Conservation (phyloP, 1,140 invertebrate genomes). For the Sycobia sp. region DNA sequence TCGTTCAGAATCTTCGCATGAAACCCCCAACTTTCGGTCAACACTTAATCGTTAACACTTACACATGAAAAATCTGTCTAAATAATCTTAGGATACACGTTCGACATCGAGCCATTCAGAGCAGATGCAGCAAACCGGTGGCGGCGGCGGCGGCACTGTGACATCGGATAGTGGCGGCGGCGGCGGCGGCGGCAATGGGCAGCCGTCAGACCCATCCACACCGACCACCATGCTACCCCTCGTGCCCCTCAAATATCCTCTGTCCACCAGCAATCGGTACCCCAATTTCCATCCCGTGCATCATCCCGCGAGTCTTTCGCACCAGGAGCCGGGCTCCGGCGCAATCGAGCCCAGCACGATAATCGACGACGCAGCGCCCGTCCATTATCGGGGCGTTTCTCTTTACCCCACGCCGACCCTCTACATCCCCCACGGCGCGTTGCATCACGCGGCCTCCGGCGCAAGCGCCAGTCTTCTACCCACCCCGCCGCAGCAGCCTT, state of each 20-base stretch:
- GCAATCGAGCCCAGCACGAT: no score
- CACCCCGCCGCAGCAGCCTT: constrained; percentile 43
- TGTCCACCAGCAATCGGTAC: constrained; percentile 50
- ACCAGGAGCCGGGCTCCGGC: not conserved
- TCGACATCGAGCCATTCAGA: constrained; percentile 57
- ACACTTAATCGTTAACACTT: no score
- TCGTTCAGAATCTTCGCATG: no score
- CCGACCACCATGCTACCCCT: constrained; percentile 49
- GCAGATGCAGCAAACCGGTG: constrained; percentile 35
- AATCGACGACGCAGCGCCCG: not conserved
- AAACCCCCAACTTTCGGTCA: no score
- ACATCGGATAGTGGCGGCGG: not conserved
- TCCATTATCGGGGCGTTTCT: constrained; percentile 50
- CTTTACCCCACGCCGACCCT: constrained; percentile 49
- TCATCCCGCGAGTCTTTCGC: not conserved
- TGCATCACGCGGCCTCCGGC: constrained; percentile 39
- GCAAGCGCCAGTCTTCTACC: constrained; percentile 49
- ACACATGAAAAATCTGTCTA: no score
- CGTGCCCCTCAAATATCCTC: constrained; percentile 55
- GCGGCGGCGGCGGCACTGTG: constrained; percentile 16
- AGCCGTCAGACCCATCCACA: constrained; percentile 31
- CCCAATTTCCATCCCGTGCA: constrained; percentile 50
- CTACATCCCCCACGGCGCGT: constrained; percentile 47
- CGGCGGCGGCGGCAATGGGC: constrained; percentile 35
- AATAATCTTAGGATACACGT: constrained; percentile 55